phyloP scores from a whole-genome alignment of 64 coral and sea anemone genomes.

The Actinia equina region DNA sequence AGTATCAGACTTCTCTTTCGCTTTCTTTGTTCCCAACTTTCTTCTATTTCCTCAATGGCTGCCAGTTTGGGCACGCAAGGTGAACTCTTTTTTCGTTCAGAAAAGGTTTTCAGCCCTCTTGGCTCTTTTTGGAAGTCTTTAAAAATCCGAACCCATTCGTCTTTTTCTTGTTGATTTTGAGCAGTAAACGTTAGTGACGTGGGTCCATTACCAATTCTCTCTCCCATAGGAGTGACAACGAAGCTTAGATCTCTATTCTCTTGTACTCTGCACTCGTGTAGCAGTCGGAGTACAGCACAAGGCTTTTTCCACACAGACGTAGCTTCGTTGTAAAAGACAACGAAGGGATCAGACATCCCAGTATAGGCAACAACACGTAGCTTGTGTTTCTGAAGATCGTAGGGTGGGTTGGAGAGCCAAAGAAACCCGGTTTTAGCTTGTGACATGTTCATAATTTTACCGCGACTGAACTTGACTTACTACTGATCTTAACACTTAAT shows the following conservation, averaged over 20 bases:
- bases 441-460: slow-evolving; percentile 50
- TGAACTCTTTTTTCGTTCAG: slow-evolving; percentile 23
- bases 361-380: slow-evolving; percentile 73
- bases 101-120: slow-evolving; percentile 41
- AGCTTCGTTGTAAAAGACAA: slow-evolving; percentile 83
- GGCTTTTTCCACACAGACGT: slow-evolving; percentile 74
- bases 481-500: not conserved
- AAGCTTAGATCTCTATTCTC: slow-evolving; percentile 63
- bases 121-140: slow-evolving; percentile 35
- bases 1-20: slow-evolving; percentile 16
- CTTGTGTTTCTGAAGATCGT: slow-evolving; percentile 35
- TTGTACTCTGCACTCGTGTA: slow-evolving; percentile 50
- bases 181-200: slow-evolving; percentile 56
- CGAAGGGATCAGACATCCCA: slow-evolving; percentile 69
- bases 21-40: slow-evolving; percentile 25
- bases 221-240: slow-evolving; percentile 67
- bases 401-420: slow-evolving; percentile 21
- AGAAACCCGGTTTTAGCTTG: slow-evolving; percentile 75
- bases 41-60: slow-evolving; percentile 55
- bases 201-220: slow-evolving; percentile 64
- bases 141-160: slow-evolving; percentile 65
- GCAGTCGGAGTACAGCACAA: slow-evolving; percentile 65
- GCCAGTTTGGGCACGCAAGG: slow-evolving; percentile 39
- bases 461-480: not conserved
- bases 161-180: slow-evolving; percentile 65